Base-by-base conservation (phyloP, 2,113 vertebrate genomes). In the Semnornis frantzii region DNA sequence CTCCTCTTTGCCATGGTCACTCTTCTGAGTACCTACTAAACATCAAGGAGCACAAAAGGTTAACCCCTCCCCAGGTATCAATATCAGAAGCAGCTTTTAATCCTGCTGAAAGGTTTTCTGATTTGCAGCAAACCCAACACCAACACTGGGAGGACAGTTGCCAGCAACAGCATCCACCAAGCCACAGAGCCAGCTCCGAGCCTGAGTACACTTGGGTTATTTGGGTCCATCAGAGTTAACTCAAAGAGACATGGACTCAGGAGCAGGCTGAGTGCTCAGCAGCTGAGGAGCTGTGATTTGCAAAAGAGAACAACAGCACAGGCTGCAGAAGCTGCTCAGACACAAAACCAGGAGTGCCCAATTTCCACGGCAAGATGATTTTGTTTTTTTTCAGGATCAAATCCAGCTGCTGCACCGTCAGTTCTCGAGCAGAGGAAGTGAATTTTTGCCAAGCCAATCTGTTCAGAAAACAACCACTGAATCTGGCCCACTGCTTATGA, bases 71-170 rank as follows among this genome's bases (percentile, higher is more conserved):
- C 34, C 34, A 19, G 39, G 24, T 9, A n/a, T 1, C 77, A 66
- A 58, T 79, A 85, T 62, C 87, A 77, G 96, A 75, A 46, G 77
- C 55, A 54, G 33, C 44, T 89, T 94, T 82, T 75, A 82, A 82
- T 82, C 55, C 39, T 64, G 71, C 27, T 30, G 74, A 85, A 69
- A 48, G 5, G 28, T 30, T 57, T 57, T 30, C 28, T 28, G 42
- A 2, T 27, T 82, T 79, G 87, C 85, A 92, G 88, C 77, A 82
- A 77, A 59, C 27, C 70, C 84, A 77, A 17, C 34, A 27, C 18
- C 33, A 23, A 46, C 17, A 10, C 87, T 42, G 52, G 23, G 33
- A 59, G 57, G 7, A 31, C 15, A 20, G 50, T 12, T 78, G 21
- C 62, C 21, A 76, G 73, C 55, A 60, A 42, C 34, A 24, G 44